A percentile compares a stretch with the other conserved stretches of the same genome.
phyloP scores from a whole-genome alignment of 2,888 invertebrate species.

The Tridacna crocea region DNA sequence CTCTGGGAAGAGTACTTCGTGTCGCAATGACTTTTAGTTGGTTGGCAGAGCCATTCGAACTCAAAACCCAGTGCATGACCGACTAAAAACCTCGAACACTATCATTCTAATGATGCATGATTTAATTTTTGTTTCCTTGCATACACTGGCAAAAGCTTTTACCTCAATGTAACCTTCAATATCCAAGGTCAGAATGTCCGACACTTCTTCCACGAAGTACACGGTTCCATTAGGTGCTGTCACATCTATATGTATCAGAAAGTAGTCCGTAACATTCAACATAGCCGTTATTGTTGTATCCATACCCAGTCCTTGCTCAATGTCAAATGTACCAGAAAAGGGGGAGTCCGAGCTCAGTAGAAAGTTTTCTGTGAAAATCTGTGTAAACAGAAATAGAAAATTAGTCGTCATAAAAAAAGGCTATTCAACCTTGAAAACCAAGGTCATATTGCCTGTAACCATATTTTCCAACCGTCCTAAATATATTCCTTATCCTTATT shows the following conservation, averaged over 20 bases:
- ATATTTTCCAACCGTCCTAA: too few species aligned
- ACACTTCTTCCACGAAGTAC: not conserved
- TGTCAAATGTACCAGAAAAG: conserved; percentile 10
- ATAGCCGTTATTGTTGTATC: conserved; percentile 16
- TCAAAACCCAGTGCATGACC: too few species aligned
- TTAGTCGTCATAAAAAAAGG: too few species aligned
- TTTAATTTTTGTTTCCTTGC: too few species aligned
- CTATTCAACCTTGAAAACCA: too few species aligned
- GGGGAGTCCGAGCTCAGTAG: not conserved
- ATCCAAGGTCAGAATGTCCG: conserved; percentile 7
- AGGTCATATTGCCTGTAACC: too few species aligned
- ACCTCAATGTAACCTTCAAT: conserved; percentile 16
- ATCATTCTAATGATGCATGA: too few species aligned
- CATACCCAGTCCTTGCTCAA: conserved; percentile 23
- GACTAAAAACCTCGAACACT: too few species aligned
- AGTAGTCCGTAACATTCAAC: conserved; percentile 16
- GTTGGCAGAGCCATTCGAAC: too few species aligned
- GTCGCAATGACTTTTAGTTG: too few species aligned
- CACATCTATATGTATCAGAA: conserved; percentile 1
- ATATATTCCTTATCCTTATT: too few species aligned
- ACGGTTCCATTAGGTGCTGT: conserved; percentile 1
- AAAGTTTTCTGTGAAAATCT: conserved; percentile 13
- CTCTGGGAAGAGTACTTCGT: too few species aligned
- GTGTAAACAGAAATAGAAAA: not conserved
- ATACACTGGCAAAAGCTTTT: not conserved